Conservation (phyloP, 1,140 invertebrate species). For the Bombus pyrosoma region DNA sequence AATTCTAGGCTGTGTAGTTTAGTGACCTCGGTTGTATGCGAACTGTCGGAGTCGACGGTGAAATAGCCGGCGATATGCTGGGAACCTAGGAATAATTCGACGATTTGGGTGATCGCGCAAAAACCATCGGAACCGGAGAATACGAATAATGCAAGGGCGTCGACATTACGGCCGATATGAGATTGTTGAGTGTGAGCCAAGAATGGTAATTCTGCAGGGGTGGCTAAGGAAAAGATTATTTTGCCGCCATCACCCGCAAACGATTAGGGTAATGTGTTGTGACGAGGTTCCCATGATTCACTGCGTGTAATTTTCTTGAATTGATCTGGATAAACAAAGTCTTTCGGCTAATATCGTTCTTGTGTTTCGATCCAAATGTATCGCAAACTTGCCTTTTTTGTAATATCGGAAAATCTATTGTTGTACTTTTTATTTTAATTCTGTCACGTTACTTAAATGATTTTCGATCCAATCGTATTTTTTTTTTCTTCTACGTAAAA, state of each 20-base stretch:
- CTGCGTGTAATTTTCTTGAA: background rate
- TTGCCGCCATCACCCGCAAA: conserved; percentile 20
- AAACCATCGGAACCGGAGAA: conserved; percentile 34
- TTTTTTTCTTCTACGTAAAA: no score
- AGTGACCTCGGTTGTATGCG: background rate
- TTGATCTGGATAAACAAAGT: background rate
- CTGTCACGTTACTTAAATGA: background rate
- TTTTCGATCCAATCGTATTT: no score
- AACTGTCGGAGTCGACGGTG: background rate
- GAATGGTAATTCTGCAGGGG: conserved; percentile 58
- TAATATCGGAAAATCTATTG: background rate
- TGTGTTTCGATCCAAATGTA: background rate
- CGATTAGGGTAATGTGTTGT: conserved; percentile 46
- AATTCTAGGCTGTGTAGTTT: conserved; percentile 5
- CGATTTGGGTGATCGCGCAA: conserved; percentile 65
- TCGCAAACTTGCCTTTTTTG: background rate
- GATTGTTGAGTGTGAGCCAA: conserved; percentile 63
- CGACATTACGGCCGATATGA: conserved; percentile 64
- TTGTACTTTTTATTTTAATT: background rate
- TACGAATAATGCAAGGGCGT: conserved; percentile 47
- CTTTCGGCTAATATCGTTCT: background rate
- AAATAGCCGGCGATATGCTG: conserved; percentile 41
- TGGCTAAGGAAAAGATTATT: conserved; percentile 61
- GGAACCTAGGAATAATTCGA: conserved; percentile 58
- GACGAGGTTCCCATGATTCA: background rate